Base-by-base conservation (phyloP, 53 echinoderm and acorn worm species). In the Holothuria scabra region DNA sequence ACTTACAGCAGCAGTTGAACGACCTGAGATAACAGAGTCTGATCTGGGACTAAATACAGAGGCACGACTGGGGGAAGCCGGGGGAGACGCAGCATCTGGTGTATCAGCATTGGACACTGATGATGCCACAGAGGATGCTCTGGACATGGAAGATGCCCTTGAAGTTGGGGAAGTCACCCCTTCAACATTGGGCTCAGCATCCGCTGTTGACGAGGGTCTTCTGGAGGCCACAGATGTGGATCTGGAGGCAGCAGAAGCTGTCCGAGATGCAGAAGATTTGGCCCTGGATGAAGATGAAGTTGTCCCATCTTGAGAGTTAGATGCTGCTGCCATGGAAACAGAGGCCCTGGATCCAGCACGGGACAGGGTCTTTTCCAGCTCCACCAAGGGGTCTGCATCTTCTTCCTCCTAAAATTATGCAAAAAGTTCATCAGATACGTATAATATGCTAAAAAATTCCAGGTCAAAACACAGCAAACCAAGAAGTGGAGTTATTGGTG, bases 1-100 rank as follows among this genome's bases (percentile, higher is more conserved):
- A 91, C 90, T 90, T 86, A 90, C 92, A 56, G 65, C 84, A 25
- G 29, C 84, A 49, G 52, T 38, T 5, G 69, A 22, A 19, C 84
- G 29, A 41, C 84, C 69, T 21, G 94, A 94, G 52, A 94, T 74
- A 58, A 66, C 84, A 0, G 94, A 94, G 20, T 94, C 94, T 18
- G 94, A 86, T 12, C 91, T 81, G 6, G 94, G 93, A 70, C 93
- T 93, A 84, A 93, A 91, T 8, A 8, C 68, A 25, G 76, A 79
- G 61, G 91, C 72, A 14, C 58, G 74, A 25, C 79, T 52, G 25
- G 90, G 56, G 29, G 76, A 49, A 24, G 25, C 16, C 56, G 66
- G 82, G 62, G 41, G 46, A 37, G 58, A 68, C 57, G 38, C 63
- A 83, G 75, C 62, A 59, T n/a, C 46, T 25, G 38, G 38, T 60